Conservation (phyloP, 2,797 vertebrate genomes). For the Smutsia temminckii region DNA sequence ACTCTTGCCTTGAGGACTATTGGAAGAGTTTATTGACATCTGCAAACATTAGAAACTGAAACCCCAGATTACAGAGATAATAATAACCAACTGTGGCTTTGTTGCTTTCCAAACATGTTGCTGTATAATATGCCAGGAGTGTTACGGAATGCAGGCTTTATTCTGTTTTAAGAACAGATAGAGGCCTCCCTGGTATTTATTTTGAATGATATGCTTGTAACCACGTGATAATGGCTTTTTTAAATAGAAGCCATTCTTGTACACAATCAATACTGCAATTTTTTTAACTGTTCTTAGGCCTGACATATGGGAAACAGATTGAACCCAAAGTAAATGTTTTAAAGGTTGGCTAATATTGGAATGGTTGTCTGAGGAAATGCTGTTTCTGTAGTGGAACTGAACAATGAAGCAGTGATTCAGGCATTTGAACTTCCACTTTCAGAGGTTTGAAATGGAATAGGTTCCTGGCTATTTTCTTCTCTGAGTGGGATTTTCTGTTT, state of each 20-base stretch:
- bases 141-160: constrained; percentile 2
- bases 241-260: neutral
- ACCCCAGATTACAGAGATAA: constrained; percentile 41
- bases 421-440: neutral
- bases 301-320: constrained; percentile 61
- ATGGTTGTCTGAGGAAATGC: neutral
- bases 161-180: constrained; percentile 28
- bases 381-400: neutral
- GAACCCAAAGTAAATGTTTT: constrained; percentile 52
- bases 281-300: neutral
- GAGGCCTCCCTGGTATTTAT: neutral
- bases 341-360: constrained; percentile 21
- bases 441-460: neutral
- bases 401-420: neutral
- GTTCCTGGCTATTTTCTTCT: constrained; percentile 6
- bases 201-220: constrained; percentile 32
- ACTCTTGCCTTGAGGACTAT: neutral
- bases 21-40: constrained; percentile 32
- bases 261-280: neutral
- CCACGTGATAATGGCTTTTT: constrained; percentile 36
- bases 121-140: neutral
- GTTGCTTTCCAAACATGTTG: neutral
- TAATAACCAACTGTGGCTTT: neutral
- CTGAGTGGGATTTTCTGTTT: constrained; percentile 34
- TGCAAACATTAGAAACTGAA: constrained; percentile 48